phyloP scores from a whole-genome alignment of 2,113 vertebrate genomes.

The Aleadryas rufinucha region DNA sequence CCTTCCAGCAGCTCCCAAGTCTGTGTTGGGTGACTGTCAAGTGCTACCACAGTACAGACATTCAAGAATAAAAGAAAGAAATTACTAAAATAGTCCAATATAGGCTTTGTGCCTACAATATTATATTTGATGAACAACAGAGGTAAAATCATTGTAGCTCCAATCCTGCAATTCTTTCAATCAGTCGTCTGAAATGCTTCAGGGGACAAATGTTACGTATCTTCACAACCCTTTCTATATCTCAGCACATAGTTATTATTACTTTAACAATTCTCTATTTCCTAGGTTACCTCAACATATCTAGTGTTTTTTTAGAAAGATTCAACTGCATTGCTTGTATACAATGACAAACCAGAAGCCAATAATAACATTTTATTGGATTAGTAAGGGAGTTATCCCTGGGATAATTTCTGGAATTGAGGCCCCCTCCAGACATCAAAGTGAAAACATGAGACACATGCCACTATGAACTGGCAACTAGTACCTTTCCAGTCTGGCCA shows the following conservation, averaged over 20 bases:
- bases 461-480: not conserved
- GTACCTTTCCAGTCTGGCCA: not conserved
- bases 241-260: not conserved
- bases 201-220: not conserved
- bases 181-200: not conserved
- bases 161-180: not conserved
- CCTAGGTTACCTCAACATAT: not conserved
- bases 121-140: not conserved
- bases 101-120: not conserved
- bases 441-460: not conserved
- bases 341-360: not conserved
- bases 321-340: not conserved
- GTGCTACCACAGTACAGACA: not conserved
- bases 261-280: not conserved
- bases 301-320: not conserved
- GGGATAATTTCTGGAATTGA: not conserved
- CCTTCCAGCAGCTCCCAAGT: not conserved
- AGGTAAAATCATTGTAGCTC: not conserved
- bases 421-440: not conserved
- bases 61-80: not conserved
- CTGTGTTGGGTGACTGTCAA: not conserved
- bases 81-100: not conserved
- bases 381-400: not conserved
- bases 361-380: not conserved
- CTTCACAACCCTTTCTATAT: not conserved